Conservation (phyloP, 2,797 vertebrate genomes). For the Myotis daubentonii region DNA sequence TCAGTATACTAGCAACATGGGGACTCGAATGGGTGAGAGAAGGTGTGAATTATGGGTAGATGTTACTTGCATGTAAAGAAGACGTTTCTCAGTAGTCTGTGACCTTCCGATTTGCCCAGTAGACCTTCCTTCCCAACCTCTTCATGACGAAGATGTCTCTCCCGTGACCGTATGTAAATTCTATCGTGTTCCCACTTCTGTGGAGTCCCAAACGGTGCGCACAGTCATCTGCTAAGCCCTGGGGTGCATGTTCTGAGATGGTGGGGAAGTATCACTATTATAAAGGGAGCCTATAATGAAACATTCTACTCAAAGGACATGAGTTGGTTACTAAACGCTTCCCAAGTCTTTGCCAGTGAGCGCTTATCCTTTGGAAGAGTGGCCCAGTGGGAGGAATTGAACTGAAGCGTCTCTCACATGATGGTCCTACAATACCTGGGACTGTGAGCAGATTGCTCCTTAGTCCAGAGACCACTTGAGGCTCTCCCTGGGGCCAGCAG, state of each 20-base stretch:
- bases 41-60: background rate
- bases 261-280: background rate
- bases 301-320: background rate
- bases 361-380: conserved; percentile 21
- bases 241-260: background rate
- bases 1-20: background rate
- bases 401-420: background rate
- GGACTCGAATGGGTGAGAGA: background rate
- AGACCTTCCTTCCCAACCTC: background rate
- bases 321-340: background rate
- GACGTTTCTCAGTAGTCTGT: background rate
- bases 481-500: background rate
- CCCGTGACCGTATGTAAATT: background rate
- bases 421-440: background rate
- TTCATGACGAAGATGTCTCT: background rate
- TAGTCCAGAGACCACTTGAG: background rate
- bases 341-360: background rate
- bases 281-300: background rate
- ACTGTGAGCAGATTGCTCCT: background rate
- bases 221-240: background rate
- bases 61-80: background rate
- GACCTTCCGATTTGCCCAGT: background rate
- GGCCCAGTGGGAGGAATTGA: background rate
- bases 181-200: background rate
- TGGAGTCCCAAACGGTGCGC: background rate